Percentiles rank a stretch among this genome's conserved stretches.
These are phyloP conservation scores for Leptobrachium leishanense DNA, from an alignment of 2,113 vertebrate species.

Conservation along the genomic window DNA sequence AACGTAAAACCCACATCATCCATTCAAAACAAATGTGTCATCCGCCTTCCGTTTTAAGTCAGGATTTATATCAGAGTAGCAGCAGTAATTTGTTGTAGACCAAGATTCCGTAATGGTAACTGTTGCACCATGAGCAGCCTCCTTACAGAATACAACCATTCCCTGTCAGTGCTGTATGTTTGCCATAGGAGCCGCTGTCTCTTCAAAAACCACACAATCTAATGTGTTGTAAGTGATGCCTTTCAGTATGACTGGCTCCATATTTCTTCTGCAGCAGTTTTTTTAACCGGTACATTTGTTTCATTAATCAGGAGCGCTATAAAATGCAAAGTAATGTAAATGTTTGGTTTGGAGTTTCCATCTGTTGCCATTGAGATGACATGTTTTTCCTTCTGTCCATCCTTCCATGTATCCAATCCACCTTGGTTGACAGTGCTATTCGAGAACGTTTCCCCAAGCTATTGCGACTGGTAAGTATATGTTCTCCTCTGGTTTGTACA, in stretches of 20 bases:
- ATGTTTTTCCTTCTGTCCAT: conserved; percentile 26
- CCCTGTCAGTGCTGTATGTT: no score
- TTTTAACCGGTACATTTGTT: background rate
- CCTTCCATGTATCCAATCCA: conserved; percentile 53
- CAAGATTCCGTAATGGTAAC: no score
- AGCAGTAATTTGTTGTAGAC: no score
- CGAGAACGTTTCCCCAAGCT: conserved; percentile 85
- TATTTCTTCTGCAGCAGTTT: background rate
- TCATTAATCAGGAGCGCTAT: background rate
- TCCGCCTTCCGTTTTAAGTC: no score
- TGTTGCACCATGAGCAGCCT: no score
- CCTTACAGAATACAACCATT: no score
- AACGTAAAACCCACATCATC: no score
- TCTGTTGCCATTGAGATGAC: conserved; percentile 8
- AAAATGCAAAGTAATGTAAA: no score
- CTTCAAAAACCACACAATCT: background rate
- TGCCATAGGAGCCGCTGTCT: background rate
- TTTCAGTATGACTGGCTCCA: background rate
- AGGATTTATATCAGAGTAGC: no score
- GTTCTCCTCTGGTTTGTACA: no score
- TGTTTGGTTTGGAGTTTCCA: conserved; percentile 5
- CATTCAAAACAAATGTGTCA: no score
- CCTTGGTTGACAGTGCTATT: conserved; percentile 72
- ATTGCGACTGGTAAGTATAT: conserved; percentile 76
- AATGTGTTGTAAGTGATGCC: no score